phyloP scores from a whole-genome alignment of 1,140 invertebrate species.

The Drosophila burlai region DNA sequence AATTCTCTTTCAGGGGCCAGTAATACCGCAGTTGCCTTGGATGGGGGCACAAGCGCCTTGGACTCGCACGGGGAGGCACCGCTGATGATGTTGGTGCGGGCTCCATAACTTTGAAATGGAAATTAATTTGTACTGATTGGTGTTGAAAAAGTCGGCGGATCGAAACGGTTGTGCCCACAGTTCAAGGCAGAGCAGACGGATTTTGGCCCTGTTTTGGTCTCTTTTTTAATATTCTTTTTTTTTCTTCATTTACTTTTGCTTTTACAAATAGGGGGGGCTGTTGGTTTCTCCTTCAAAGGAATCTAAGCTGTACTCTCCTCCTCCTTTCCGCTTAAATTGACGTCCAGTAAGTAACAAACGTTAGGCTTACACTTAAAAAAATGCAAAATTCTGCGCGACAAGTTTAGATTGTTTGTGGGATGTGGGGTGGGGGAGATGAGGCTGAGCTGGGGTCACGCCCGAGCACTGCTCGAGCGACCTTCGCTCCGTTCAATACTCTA shows the following conservation, averaged over 20 bases:
- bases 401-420: conserved; percentile 42
- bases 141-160: conserved; percentile 46
- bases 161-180: conserved; percentile 43
- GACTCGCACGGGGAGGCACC: conserved; percentile 24
- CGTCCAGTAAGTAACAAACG: conserved; percentile 73
- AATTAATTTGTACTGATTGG: conserved; percentile 83
- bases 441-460: conserved; percentile 4
- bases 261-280: conserved; percentile 21
- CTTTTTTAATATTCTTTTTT: conserved; percentile 33
- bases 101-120: conserved; percentile 72
- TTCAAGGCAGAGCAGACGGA: conserved; percentile 21
- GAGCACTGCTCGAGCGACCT: conserved; percentile 67
- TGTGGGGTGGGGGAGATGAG: conserved; percentile 25
- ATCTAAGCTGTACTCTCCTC: conserved; percentile 39
- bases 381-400: conserved; percentile 82
- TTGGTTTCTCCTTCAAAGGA: conserved; percentile 42
- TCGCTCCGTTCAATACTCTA: conserved; percentile 74
- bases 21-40: conserved; percentile 29
- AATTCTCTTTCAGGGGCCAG: conserved; percentile 20
- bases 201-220: conserved; percentile 54
- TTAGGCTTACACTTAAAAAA: conserved; percentile 71
- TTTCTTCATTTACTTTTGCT: conserved; percentile 19
- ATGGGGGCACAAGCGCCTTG: conserved; percentile 31
- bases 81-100: conserved; percentile 34
- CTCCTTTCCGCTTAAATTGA: conserved; percentile 58